These are phyloP conservation scores for Hyphantria cunea DNA, from an alignment of 1,140 invertebrate genomes.

Conservation along the genomic window DNA sequence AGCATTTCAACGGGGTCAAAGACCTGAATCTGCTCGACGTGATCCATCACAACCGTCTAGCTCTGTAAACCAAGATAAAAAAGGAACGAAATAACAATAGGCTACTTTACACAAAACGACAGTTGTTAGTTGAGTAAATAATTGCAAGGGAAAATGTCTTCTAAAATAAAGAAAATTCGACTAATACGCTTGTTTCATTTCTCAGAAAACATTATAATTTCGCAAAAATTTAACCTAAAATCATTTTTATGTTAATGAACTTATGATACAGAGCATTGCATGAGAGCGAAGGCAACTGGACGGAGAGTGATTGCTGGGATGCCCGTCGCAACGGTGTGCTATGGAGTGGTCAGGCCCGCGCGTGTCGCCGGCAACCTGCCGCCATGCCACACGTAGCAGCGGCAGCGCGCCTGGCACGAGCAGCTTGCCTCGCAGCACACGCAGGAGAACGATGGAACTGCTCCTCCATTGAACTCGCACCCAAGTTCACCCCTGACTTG, in stretches of 20 bases:
- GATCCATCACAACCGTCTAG: conserved; percentile 33
- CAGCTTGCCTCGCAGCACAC: conserved; percentile 89
- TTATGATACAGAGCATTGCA: conserved; percentile 56
- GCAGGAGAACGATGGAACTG: conserved; percentile 92
- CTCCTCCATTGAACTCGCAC: conserved; percentile 88
- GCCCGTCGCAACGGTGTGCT: conserved; percentile 82
- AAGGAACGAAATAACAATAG: conserved; percentile 27
- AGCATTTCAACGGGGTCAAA: conserved; percentile 64
- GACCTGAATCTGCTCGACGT: conserved; percentile 58
- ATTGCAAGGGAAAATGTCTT: no score
- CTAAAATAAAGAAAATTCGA: no score
- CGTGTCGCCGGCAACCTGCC: conserved; percentile 85
- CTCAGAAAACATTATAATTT: no score
- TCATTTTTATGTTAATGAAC: neutral
- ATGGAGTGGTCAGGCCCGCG: conserved; percentile 84
- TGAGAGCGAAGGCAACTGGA: conserved; percentile 73
- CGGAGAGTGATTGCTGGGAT: conserved; percentile 75
- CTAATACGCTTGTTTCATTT: no score
- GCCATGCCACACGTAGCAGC: conserved; percentile 89
- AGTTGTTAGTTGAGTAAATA: no score
- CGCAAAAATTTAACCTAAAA: neutral
- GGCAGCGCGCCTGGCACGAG: conserved; percentile 86
- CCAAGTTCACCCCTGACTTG: conserved; percentile 88
- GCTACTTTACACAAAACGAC: conserved; percentile 4
- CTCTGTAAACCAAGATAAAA: conserved; percentile 25